phyloP scores from a whole-genome alignment of 2,797 vertebrate genomes.

The Siniperca scherzeri region DNA sequence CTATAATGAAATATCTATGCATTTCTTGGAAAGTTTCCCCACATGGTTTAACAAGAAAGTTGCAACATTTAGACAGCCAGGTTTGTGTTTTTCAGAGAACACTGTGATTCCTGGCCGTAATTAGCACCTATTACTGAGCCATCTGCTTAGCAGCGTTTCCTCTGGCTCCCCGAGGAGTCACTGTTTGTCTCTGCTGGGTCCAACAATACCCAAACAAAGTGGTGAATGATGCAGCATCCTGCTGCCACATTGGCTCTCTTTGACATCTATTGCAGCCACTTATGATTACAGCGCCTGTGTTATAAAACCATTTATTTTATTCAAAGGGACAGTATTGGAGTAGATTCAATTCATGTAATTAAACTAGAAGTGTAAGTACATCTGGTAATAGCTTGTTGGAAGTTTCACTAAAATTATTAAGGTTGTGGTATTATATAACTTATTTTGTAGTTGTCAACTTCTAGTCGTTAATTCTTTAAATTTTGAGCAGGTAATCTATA shows the following conservation, averaged over 20 bases:
- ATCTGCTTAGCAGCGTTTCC: slow-evolving; percentile 76
- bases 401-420: slow-evolving; percentile 21
- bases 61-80: slow-evolving; percentile 38
- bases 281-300: slow-evolving; percentile 17
- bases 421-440: neutral
- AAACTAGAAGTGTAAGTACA: slow-evolving; percentile 19
- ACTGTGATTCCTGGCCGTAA: slow-evolving; percentile 70
- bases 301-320: slow-evolving; percentile 43
- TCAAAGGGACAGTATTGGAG: slow-evolving; percentile 14
- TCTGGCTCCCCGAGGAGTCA: slow-evolving; percentile 61
- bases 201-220: slow-evolving; percentile 72
- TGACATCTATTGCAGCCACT: slow-evolving; percentile 36
- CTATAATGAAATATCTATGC: slow-evolving; percentile 13
- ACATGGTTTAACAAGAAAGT: slow-evolving; percentile 35
- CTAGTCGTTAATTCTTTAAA: neutral
- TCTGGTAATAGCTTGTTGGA: slow-evolving; percentile 18
- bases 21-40: slow-evolving; percentile 10
- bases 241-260: slow-evolving; percentile 59
- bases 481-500: neutral
- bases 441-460: neutral
- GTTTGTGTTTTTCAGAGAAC: slow-evolving; percentile 52
- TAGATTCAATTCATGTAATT: slow-evolving; percentile 25
- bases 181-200: slow-evolving; percentile 70
- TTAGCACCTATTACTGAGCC: slow-evolving; percentile 78
- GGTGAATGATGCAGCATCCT: slow-evolving; percentile 61